A percentile compares a stretch with the other conserved stretches of the same genome.
Evolutionary conservation across 1,140 invertebrate genomes (phyloP).

Genomic region (Ceratina calcarata): DNA sequence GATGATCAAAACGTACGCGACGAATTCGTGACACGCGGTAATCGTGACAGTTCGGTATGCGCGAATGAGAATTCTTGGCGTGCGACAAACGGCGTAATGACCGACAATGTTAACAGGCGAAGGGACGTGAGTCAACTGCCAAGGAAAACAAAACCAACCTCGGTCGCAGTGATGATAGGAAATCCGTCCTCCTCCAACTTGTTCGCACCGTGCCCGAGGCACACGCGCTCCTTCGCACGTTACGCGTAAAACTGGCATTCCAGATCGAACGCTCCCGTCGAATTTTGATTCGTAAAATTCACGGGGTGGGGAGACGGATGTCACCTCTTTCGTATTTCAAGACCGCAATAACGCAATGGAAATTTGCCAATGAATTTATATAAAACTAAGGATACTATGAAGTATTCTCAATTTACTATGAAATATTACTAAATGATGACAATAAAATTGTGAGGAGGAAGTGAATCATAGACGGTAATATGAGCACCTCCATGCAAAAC

Average conservation of each 20-base stretch:
- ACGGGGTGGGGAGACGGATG: not conserved
- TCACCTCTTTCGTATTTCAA: not conserved
- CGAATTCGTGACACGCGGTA: slow-evolving; percentile 35
- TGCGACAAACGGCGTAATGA: slow-evolving; percentile 50
- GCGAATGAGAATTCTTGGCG: slow-evolving; percentile 42
- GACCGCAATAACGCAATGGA: no score
- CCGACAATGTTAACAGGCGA: slow-evolving; percentile 41
- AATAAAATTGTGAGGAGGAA: not conserved
- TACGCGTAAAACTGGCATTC: slow-evolving; percentile 31
- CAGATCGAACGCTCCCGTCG: slow-evolving; percentile 26
- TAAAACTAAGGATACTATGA: not conserved
- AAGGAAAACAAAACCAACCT: slow-evolving; percentile 46
- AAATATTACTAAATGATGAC: no score
- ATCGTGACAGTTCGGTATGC: slow-evolving; percentile 44
- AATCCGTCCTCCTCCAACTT: slow-evolving; percentile 10
- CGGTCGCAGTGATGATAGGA: slow-evolving; percentile 27
- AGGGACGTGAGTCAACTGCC: slow-evolving; percentile 45
- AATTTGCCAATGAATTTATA: not conserved
- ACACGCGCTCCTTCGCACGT: slow-evolving; percentile 9
- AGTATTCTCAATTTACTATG: no score
- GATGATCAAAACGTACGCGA: slow-evolving; percentile 31
- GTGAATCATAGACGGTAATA: not conserved
- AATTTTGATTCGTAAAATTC: slow-evolving; percentile 41
- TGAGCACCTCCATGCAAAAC: slow-evolving; percentile 12
- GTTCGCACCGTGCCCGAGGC: slow-evolving; percentile 6